Conservation (phyloP, 1,140 invertebrate genomes). For the Aphelenchoides fujianensis region DNA sequence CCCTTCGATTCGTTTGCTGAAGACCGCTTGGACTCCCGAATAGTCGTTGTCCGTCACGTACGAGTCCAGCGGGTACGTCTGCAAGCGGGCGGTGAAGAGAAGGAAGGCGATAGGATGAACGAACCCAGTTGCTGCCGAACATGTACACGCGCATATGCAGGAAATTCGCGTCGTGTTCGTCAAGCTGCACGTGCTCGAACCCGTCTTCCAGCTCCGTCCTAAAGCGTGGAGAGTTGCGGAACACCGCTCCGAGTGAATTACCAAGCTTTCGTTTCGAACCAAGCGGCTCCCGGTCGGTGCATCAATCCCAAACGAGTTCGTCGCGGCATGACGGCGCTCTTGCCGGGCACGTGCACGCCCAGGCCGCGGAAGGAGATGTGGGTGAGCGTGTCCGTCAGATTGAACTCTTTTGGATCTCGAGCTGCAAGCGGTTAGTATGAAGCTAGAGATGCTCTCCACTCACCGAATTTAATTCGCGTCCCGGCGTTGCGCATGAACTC, state of each 20-base stretch:
- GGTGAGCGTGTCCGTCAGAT: not conserved
- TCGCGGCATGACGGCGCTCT: not conserved
- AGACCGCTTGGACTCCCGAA: not conserved
- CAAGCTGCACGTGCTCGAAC: not conserved
- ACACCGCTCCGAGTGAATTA: too few species aligned
- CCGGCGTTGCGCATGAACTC: not conserved
- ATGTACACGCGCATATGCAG: not conserved
- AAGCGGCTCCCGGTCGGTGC: not conserved
- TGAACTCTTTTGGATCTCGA: not conserved
- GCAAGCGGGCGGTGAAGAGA: too few species aligned
- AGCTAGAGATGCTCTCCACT: too few species aligned
- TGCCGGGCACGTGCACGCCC: not conserved
- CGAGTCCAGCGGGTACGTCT: not conserved
- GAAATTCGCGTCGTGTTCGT: not conserved
- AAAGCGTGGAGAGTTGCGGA: too few species aligned
- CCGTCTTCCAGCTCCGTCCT: not conserved
- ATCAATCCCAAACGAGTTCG: not conserved
- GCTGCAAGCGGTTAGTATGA: too few species aligned
- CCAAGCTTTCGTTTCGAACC: too few species aligned
- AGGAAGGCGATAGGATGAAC: too few species aligned
- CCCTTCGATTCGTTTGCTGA: not conserved
- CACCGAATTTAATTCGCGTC: too few species aligned
- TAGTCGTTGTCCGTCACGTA: not conserved
- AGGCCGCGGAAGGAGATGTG: not conserved
- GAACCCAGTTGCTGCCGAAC: not conserved